These are phyloP conservation scores for Pseudomyrmex pallidus DNA, from an alignment of 1,140 invertebrate genomes.

Conservation along the genomic window DNA sequence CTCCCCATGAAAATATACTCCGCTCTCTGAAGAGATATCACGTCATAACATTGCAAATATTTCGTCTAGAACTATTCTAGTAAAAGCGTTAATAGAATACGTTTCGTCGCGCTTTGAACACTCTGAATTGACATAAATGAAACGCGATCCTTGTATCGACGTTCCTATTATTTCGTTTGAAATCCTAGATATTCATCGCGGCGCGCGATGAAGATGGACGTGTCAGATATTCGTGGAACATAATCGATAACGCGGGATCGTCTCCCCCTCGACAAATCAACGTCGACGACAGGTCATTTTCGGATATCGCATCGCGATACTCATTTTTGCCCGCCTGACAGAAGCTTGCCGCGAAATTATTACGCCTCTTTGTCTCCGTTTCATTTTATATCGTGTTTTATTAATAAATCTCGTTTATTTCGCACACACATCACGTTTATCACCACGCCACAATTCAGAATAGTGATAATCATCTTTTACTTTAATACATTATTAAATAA, in stretches of 20 bases:
- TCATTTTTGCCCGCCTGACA: slow-evolving; percentile 27
- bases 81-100: not conserved
- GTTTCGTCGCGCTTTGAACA: not conserved
- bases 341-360: slow-evolving; percentile 29
- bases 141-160: slow-evolving; percentile 57
- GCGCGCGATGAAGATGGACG: slow-evolving; percentile 63
- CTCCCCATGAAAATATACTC: too few relatives aligned
- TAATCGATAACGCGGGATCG: slow-evolving; percentile 51
- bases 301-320: slow-evolving; percentile 28
- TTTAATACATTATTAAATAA: too few relatives aligned
- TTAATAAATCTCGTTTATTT: slow-evolving; percentile 19
- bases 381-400: slow-evolving; percentile 31
- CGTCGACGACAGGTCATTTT: slow-evolving; percentile 55
- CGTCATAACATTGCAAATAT: slow-evolving; percentile 13
- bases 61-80: slow-evolving; percentile 9
- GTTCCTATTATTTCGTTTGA: slow-evolving; percentile 67
- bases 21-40: too few relatives aligned
- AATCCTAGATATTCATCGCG: slow-evolving; percentile 61
- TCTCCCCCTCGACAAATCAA: slow-evolving; percentile 59
- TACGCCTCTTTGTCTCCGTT: slow-evolving; percentile 18
- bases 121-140: slow-evolving; percentile 26
- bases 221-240: slow-evolving; percentile 57
- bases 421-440: not conserved
- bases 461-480: not conserved
- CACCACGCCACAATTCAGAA: not conserved